These are phyloP conservation scores for Ostrea edulis DNA, from an alignment of 1,140 invertebrate species.

Conservation along the genomic window DNA sequence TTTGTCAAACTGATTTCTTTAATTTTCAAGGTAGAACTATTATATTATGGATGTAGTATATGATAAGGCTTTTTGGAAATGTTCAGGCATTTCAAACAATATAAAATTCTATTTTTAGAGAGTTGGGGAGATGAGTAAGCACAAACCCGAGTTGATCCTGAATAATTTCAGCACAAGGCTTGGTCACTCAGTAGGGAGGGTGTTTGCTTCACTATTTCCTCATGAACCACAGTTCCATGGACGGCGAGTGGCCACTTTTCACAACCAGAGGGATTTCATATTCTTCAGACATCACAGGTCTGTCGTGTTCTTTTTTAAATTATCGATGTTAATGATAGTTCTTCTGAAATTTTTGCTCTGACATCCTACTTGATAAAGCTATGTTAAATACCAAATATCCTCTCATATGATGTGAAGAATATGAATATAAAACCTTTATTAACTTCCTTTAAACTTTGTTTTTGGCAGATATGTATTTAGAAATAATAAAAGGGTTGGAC, in stretches of 20 bases:
- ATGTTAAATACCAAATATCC: too few relatives aligned
- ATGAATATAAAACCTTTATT: too few relatives aligned
- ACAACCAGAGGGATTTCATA: constrained; percentile 99
- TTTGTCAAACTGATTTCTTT: too few relatives aligned
- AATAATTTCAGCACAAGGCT: constrained; percentile 98
- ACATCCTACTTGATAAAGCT: too few relatives aligned
- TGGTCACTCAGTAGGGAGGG: constrained; percentile 92
- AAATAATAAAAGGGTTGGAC: constrained; percentile 88
- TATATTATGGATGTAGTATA: too few relatives aligned
- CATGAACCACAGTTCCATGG: constrained; percentile 97
- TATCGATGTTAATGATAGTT: neutral
- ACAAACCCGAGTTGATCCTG: constrained; percentile 96
- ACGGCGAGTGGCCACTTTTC: constrained; percentile 95
- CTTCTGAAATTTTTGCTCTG: too few relatives aligned
- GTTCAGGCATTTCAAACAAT: too few relatives aligned
- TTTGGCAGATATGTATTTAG: constrained; percentile 93
- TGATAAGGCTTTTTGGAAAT: too few relatives aligned
- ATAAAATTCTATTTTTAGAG: constrained; percentile 61
- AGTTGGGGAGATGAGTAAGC: constrained; percentile 84
- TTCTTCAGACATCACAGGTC: constrained; percentile 99
- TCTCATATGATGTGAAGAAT: too few relatives aligned
- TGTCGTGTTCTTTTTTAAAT: neutral
- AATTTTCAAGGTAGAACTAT: too few relatives aligned
- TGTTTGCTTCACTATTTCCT: constrained; percentile 98
- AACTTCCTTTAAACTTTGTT: neutral